These are phyloP conservation scores for Pollenia griseotomentosa DNA, from an alignment of 2,888 invertebrate genomes.

Conservation along the genomic window DNA sequence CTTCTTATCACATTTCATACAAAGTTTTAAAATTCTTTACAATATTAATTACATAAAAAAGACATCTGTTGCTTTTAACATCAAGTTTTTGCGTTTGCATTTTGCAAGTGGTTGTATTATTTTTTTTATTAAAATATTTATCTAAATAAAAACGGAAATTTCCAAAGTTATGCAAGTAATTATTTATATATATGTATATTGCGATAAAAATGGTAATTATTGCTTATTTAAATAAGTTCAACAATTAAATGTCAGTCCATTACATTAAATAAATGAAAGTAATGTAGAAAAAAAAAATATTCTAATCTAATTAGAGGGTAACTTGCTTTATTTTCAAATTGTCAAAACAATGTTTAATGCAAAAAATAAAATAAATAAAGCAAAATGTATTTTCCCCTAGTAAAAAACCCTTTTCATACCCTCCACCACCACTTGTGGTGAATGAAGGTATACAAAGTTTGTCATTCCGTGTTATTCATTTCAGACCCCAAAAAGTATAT, in stretches of 20 bases:
- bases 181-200: neutral
- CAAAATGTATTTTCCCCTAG: too few species aligned
- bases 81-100: slow-evolving; percentile 18
- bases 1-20: neutral
- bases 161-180: slow-evolving; percentile 21
- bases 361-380: too few species aligned
- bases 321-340: too few species aligned
- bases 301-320: neutral
- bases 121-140: slow-evolving; percentile 18
- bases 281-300: neutral
- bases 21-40: neutral
- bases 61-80: slow-evolving; percentile 29
- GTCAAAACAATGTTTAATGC: too few species aligned
- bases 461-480: too few species aligned
- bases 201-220: slow-evolving; percentile 31
- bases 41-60: slow-evolving; percentile 5
- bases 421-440: too few species aligned
- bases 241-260: neutral
- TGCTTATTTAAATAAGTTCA: slow-evolving; percentile 37
- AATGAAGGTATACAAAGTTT: too few species aligned
- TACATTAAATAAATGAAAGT: neutral
- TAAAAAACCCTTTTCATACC: too few species aligned
- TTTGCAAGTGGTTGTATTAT: slow-evolving; percentile 7
- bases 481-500: too few species aligned
- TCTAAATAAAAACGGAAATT: slow-evolving; percentile 2